Evolutionary conservation across 2,797 vertebrate species (phyloP), one percentile per base, ranked within the genome.

Genomic region (Sciaenops ocellatus): DNA sequence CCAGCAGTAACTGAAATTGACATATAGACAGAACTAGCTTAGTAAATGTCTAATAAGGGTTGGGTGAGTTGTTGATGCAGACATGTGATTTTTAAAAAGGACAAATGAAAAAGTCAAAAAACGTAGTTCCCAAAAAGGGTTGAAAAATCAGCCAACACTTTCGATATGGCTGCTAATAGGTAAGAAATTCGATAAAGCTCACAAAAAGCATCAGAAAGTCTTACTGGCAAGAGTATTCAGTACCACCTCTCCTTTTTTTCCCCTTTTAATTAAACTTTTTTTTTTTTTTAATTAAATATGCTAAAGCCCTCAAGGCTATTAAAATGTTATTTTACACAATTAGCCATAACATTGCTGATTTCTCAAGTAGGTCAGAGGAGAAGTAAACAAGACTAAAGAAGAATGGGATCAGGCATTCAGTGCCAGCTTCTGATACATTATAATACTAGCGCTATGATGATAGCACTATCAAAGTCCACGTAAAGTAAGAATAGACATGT

Each of bases 21-120:
- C 17, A 65, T 16, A 56, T 41, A 8, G 76, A 62, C 51, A 69
- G 52, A 69, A 28, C 6, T 22, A 65, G 20, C 26, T 11, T 51
- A 56, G 50, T 41, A 47, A 63, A 17, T 24, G 24, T 44, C 52
- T 11, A 8, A n/a, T 46, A 48, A 64, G 11, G 20, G 1, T 28
- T 20, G 22, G 17, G 1, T 50, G 50, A 69, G 15, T 4, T 52
- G 54, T 62, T 68, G 68, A 46, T 17, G 50, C 54, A 69, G 38
- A 44, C 69, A 24, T 69, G 47, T 52, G 52, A 38, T 59, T 57
- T 55, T 47, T 20, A 18, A 28, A 44, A 50, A 66, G 5, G 26
- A 57, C 13, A 28, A 18, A 54, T 47, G 16, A 30, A 42, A 38
- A 67, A 22, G 57, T 66, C 30, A 61, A 2, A n/a, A 0, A 60